phyloP scores from a whole-genome alignment of 2,797 vertebrate species.

The Novumbra hubbsi region DNA sequence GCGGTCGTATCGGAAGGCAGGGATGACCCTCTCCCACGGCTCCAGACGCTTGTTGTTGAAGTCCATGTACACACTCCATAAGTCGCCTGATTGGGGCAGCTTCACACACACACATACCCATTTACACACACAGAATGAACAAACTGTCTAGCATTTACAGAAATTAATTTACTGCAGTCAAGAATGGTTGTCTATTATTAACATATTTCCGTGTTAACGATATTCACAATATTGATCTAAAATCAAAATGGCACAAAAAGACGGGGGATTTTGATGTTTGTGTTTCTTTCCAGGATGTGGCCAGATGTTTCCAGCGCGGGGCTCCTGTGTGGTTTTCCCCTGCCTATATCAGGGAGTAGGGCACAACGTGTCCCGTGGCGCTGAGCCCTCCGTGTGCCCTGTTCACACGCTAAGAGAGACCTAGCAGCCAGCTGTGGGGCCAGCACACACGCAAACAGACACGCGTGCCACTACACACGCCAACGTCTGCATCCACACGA shows the following conservation, averaged over 20 bases:
- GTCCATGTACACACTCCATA: constrained; percentile 84
- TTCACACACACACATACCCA: constrained; percentile 41
- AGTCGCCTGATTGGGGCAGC: constrained; percentile 75
- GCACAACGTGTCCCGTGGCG: background rate
- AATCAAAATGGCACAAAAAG: background rate
- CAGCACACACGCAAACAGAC: background rate
- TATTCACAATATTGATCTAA: no score
- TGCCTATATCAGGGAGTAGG: background rate
- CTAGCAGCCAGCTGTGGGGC: background rate
- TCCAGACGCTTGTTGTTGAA: constrained; percentile 74
- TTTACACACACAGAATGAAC: background rate
- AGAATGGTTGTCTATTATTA: no score
- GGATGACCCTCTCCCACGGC: constrained; percentile 81
- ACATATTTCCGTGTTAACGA: no score
- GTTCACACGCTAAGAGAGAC: background rate
- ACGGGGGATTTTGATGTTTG: background rate
- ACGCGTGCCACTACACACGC: background rate
- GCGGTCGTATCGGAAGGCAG: constrained; percentile 75
- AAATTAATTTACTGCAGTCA: no score
- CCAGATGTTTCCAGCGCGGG: constrained; percentile 1
- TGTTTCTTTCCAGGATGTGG: background rate
- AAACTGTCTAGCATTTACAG: background rate
- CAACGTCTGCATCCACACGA: no score
- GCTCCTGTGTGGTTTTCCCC: background rate
- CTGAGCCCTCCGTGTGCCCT: background rate